These are phyloP conservation scores for Monarcha castaneiventris DNA, from an alignment of 2,113 vertebrate species.

Conservation along the genomic window DNA sequence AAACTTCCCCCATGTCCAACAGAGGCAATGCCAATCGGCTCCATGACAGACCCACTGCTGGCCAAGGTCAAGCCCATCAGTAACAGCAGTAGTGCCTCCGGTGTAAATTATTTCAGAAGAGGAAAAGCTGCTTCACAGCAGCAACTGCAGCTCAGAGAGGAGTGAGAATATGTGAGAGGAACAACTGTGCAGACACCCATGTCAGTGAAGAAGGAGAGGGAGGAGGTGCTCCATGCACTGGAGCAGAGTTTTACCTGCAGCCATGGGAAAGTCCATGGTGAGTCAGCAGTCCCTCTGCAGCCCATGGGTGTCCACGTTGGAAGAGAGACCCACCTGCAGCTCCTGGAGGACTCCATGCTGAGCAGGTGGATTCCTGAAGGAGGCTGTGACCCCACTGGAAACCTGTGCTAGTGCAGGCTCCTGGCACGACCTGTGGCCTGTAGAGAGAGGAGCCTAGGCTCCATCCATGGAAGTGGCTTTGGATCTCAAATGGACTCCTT, in stretches of 20 bases:
- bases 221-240: background rate
- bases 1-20: background rate
- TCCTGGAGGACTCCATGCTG: background rate
- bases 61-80: no score
- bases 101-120: background rate
- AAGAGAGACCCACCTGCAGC: background rate
- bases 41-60: background rate
- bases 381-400: background rate
- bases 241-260: background rate
- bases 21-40: background rate
- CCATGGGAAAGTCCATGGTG: background rate
- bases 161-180: background rate
- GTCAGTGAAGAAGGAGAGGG: background rate
- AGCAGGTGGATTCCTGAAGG: background rate
- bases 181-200: background rate
- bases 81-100: background rate
- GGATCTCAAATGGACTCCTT: no score
- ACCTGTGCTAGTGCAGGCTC: background rate
- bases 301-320: accelerated
- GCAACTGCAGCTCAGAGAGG: background rate
- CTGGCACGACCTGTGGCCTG: background rate
- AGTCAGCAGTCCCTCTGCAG: background rate
- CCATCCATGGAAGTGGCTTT: background rate
- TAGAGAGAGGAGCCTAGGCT: background rate
- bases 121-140: background rate